Base-by-base conservation (phyloP, 2,113 vertebrate species). In the Hippocampus mohnikei region DNA sequence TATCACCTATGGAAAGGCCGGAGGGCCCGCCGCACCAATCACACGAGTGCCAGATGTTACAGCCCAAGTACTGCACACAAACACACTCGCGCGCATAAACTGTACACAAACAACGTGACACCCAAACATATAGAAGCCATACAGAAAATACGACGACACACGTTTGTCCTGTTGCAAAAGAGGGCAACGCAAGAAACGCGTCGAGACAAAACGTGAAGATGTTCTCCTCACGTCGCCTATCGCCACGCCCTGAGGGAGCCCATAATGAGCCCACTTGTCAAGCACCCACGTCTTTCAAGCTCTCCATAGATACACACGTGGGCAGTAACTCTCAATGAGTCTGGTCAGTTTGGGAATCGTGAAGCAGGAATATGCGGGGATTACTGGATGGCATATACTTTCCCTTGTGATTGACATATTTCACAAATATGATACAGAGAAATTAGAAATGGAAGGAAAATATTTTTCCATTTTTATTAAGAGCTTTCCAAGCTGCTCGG, bases 11-110 rank as follows among this genome's bases (percentile, higher is more conserved):
- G 72, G 81, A 91, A 89, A 83, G 84, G 86, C 86, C 80, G 85
- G 81, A 75, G 78, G 91, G 80, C 78, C 88, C 80, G 71, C 85
- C 87, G 84, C 79, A 89, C 85, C 85, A 87, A 89, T 88, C 84
- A 89, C 74, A 71, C 81, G 21, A 64, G 73, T 77, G 84, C 87
- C 90, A 91, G 90, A 91, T 92, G 91, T 88, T 90, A 74, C 67
- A 74, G 71, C 74, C 60, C 52, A 66, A 70, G 73, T 66, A 42
- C 59, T 62, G 65, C 71, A 70, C 73, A 75, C 71, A 72, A 33
- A 73, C 77, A 71, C 58, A 72, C 23, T 33, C 44, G 60, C 44
- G 70, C 66, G 59, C 21, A 42, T 23, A 72, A 69, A 80, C 81
- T 84, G 81, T 66, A 53, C 67, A 80, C 65, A 83, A 84, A 77